Conservation (phyloP, 2,797 vertebrate species). For the Telmatherina bonti region DNA sequence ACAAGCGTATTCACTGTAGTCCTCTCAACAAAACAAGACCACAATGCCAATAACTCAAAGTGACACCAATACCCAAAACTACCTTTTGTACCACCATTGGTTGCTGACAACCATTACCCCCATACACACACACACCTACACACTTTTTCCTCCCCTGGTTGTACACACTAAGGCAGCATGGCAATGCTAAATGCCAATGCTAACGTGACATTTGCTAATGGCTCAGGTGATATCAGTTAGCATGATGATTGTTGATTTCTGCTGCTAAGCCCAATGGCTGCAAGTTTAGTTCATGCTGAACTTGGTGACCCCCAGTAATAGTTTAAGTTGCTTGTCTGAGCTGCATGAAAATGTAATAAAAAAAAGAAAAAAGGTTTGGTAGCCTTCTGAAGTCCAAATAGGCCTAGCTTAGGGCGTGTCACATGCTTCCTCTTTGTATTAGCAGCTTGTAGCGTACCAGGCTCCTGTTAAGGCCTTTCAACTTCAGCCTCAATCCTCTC, state of each 20-base stretch:
- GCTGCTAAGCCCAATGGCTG: conserved; percentile 21
- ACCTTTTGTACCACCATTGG: conserved; percentile 56
- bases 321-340: conserved; percentile 82
- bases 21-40: conserved; percentile 78
- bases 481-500: conserved; percentile 78
- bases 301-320: conserved; percentile 72
- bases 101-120: conserved; percentile 27
- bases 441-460: conserved; percentile 80
- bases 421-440: conserved; percentile 91
- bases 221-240: conserved; percentile 42
- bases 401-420: conserved; percentile 84
- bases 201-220: conserved; percentile 41
- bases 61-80: conserved; percentile 77
- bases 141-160: background rate
- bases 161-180: background rate
- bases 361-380: conserved; percentile 34
- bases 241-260: conserved; percentile 25
- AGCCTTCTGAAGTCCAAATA: conserved; percentile 63
- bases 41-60: conserved; percentile 77
- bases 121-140: background rate
- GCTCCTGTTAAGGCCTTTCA: conserved; percentile 72
- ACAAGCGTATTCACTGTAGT: conserved; percentile 80
- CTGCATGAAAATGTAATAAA: conserved; percentile 55
- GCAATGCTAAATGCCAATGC: conserved; percentile 37
- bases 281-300: conserved; percentile 44